Evolutionary conservation across 2,797 vertebrate genomes (phyloP), one percentile per base, ranked within the genome.

Genomic region (Uromys caudimaculatus): DNA sequence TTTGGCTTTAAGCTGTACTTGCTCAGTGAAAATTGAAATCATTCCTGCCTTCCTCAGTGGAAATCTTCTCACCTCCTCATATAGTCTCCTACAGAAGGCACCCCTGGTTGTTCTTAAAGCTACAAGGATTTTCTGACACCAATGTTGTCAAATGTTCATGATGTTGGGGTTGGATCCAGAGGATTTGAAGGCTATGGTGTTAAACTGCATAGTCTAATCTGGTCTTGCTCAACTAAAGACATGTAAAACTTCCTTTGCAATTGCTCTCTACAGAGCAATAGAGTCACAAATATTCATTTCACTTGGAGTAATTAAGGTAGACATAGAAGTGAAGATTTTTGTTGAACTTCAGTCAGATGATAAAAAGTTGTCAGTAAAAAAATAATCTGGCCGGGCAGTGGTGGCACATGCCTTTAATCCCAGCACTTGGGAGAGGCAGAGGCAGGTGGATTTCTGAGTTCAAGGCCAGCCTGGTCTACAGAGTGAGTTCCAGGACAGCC

Each of bases 41-140:
- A 50, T 67, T 50, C n/a, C 27, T 85, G 19, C 52, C 64, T 23
- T 19, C 50, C 14, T 60, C 27, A 8, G 54, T 73, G 89, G 90
- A 95, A 85, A 83, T 4, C 44, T 94, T 14, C 35, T 91, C 89
- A n/a, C 44, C 75, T 71, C 12, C 90, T 32, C 92, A 13, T 67
- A 91, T n/a, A 78, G n/a, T 90, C 64, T 93, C 64, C 8, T 35
- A 58, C 50, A 81, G 54, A 93, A 90, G 69, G 52, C 60, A 86
- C 73, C 82, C 17, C 12, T 5, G 1, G 19, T 90, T 38, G 52
- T 89, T 85, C 81, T 94, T 89, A 78, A 97, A 97, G 92, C 11
- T 76, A 58, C 27, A 27, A 23, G 17, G 11, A 13, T 41, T 89
- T 27, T 54, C 23, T 89, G 27, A 47, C 10, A 76, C 47, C 87